Evolutionary conservation across 2,113 vertebrate species (phyloP).

Genomic region (Sprattus sprattus): DNA sequence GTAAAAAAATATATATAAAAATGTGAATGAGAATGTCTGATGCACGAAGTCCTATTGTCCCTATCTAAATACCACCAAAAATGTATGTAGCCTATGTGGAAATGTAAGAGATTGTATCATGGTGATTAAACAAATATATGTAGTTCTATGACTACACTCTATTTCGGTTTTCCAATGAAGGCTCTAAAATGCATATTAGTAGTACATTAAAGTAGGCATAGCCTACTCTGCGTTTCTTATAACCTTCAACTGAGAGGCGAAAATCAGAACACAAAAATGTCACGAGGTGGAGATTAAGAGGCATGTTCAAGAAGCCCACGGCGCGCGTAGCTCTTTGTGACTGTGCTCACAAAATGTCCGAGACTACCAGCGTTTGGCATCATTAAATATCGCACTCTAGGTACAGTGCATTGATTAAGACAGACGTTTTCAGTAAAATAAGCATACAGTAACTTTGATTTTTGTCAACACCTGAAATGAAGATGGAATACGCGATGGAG

Average conservation of each 20-base stretch:
- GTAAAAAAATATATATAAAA: no score
- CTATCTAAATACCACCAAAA: no score
- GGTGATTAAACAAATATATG: no score
- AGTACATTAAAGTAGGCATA: no score
- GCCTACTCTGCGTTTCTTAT: neutral
- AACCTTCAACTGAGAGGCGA: neutral
- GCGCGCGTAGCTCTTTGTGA: neutral
- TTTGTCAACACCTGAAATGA: neutral
- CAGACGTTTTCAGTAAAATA: neutral
- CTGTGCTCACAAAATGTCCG: neutral
- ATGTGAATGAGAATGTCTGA: no score
- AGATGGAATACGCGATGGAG: neutral
- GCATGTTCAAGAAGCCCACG: neutral
- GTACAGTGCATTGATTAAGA: no score
- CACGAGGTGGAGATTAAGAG: constrained; percentile 45
- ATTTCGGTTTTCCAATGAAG: neutral
- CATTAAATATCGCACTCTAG: neutral
- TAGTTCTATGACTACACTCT: no score
- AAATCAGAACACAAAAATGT: constrained; percentile 22
- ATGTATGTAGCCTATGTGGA: no score
- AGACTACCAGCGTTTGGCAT: neutral
- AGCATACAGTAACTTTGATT: neutral
- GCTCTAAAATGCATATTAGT: neutral
- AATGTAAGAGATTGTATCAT: no score
- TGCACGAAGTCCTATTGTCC: no score